These are phyloP conservation scores for Calvadosia cruxmelitensis DNA, from an alignment of 30 jellyfish, hydroid and myxozoan species.

Conservation along the genomic window DNA sequence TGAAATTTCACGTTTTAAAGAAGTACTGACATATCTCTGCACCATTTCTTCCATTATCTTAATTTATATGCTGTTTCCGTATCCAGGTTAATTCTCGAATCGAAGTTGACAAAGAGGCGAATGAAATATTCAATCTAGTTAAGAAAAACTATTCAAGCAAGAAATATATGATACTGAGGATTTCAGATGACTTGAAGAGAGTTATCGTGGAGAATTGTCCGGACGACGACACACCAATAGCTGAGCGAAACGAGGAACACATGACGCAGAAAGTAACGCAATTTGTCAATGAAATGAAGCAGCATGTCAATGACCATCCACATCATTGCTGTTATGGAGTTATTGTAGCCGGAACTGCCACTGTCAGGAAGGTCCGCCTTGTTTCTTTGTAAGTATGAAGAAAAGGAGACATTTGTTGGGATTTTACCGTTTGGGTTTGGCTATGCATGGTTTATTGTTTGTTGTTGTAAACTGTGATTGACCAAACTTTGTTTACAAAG, in stretches of 20 bases:
- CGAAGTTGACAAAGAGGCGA: background rate
- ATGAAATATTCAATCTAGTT: background rate
- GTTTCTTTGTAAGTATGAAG: background rate
- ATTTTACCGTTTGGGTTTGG: background rate
- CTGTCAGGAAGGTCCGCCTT: background rate
- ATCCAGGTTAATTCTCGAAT: background rate
- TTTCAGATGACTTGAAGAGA: background rate
- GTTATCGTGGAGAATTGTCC: background rate
- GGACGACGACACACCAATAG: background rate
- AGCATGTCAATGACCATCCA: background rate
- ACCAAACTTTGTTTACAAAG: background rate
- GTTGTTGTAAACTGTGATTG: background rate
- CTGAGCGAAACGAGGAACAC: background rate
- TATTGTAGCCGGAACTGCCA: background rate
- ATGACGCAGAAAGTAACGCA: background rate
- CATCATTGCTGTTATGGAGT: background rate
- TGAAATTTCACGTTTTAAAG: too few relatives aligned
- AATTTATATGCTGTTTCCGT: too few relatives aligned
- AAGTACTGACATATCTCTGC: too few relatives aligned
- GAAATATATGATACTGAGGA: background rate
- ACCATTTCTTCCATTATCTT: too few relatives aligned
- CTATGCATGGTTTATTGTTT: background rate
- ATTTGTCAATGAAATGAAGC: background rate
- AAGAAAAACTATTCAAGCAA: background rate
- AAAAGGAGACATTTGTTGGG: too few relatives aligned